Conservation (phyloP, 2,888 invertebrate genomes). For the Orchesellides sinensis region DNA sequence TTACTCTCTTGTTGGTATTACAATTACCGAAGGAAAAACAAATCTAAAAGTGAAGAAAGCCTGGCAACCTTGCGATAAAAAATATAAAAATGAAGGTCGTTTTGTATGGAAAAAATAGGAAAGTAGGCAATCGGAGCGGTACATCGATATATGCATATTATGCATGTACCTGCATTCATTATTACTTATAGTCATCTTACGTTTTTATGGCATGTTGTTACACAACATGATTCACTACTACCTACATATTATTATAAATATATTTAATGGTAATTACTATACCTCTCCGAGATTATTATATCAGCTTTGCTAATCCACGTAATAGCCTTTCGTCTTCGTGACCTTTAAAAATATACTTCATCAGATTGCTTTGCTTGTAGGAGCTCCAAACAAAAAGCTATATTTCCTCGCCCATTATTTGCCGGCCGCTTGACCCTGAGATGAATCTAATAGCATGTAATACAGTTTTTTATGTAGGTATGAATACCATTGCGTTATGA, state of each 20-base stretch:
- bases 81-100: constrained; percentile 35
- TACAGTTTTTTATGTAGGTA: no score
- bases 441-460: no score
- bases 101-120: constrained; percentile 2
- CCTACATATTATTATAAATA: no score
- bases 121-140: constrained; percentile 1
- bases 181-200: no score
- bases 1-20: not conserved
- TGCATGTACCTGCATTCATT: not conserved
- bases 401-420: not conserved
- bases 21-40: constrained; percentile 16
- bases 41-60: not conserved
- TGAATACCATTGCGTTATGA: no score
- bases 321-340: constrained; percentile 10
- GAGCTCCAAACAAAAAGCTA: not conserved
- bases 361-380: no score
- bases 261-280: not conserved
- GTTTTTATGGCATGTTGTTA: no score
- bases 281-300: constrained; percentile 7
- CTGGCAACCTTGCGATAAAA: constrained; percentile 39
- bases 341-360: constrained; percentile 50
- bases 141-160: not conserved
- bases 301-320: not conserved
- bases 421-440: constrained; percentile 46
- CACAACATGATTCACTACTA: no score